Evolutionary conservation across 2,797 vertebrate genomes (phyloP), one percentile per base, ranked within the genome.

Genomic region (Scyliorhinus canicula): DNA sequence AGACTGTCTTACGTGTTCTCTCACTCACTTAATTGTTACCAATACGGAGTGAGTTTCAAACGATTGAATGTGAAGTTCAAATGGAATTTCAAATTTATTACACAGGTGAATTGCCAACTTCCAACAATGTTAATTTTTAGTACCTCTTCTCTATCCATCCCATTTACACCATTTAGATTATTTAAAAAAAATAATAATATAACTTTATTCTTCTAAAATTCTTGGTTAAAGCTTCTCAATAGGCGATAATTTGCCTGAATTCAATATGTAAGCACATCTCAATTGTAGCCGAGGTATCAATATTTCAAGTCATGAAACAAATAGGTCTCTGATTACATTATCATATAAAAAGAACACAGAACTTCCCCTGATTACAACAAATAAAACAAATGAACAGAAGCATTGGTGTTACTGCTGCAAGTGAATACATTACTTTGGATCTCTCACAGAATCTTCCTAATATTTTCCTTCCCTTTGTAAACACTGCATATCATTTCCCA

Each of bases 321-420:
- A 94, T 91, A 65, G 60, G 93, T 55, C 93, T 71, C 67, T 74
- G 93, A 74, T 94, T 94, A 94, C 93, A 94, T 94, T 94, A 94
- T 94, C 93, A 94, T 74, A 94, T 94, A 31, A 94, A 94, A 94
- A 24, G 47, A 44, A 31, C 67, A 74, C 16, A 0, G 67, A 91
- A 65, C 60, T n/a, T 93, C 28, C 1, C 67, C 47, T 74, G 65
- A 94, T 94, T 94, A 94, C 67, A 52, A 50, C 40, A 94, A 74
- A 74, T 94, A 94, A 74, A 94, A 69, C 47, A 67, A 74, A 67
- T 60, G 93, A 93, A 69, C 71, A 35, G 47, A 93, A 40, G 31
- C 50, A 55, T n/a, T 35, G 65, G 47, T 74, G 47, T 55, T 47
- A 35, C 44, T 71, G 50, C 67, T 47, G 55, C 47, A 74, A 14